Evolutionary conservation across 2,797 vertebrate genomes (phyloP).

Genomic region (Lutjanus argentimaculatus): DNA sequence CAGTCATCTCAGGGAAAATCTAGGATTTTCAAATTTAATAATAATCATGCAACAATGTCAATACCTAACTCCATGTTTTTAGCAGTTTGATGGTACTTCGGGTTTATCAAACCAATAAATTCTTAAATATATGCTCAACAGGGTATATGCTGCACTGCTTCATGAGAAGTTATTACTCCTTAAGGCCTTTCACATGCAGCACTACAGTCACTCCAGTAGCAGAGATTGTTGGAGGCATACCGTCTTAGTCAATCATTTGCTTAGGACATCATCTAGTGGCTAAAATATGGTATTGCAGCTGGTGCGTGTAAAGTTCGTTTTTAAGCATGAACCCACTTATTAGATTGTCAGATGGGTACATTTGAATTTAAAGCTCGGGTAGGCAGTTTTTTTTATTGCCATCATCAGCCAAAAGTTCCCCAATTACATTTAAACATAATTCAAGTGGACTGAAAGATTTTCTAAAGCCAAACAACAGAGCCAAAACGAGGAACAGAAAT

Average conservation of each 20-base stretch:
- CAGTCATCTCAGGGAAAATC: not conserved
- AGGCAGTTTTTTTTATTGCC: no score
- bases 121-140: not conserved
- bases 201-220: not conserved
- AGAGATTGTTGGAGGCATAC: not conserved
- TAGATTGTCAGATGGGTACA: not conserved
- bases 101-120: not conserved
- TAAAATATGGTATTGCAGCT: conserved; percentile 13
- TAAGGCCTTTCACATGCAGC: not conserved
- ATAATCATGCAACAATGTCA: not conserved
- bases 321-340: not conserved
- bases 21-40: not conserved
- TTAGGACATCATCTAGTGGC: conserved; percentile 66
- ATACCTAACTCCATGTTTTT: not conserved
- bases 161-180: not conserved
- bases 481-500: no score
- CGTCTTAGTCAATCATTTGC: conserved; percentile 30
- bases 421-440: no score
- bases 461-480: no score
- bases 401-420: no score
- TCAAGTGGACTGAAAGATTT: no score
- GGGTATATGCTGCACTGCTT: not conserved
- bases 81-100: not conserved
- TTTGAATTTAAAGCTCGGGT: conserved; percentile 3
- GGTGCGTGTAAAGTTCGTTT: not conserved